phyloP scores from a whole-genome alignment of 2,888 invertebrate species.

The Hyles lineata region DNA sequence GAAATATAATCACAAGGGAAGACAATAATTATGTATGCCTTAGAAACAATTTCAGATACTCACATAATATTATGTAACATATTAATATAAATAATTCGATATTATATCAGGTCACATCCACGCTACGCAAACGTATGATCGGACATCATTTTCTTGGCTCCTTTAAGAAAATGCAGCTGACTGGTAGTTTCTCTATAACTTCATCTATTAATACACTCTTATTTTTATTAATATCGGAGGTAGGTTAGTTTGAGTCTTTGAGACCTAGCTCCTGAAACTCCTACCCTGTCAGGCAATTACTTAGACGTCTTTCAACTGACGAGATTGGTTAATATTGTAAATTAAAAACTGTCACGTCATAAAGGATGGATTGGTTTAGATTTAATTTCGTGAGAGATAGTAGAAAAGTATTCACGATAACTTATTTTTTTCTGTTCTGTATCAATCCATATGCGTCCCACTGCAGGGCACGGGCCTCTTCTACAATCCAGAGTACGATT shows the following conservation, averaged over 20 bases:
- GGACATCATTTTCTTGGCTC: slow-evolving; percentile 81
- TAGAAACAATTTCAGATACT: too few species aligned
- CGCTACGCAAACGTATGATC: slow-evolving; percentile 56
- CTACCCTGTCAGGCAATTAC: slow-evolving; percentile 2
- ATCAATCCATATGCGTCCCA: too few species aligned
- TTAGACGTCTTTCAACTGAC: slow-evolving; percentile 12
- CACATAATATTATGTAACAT: neutral
- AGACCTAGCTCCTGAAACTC: slow-evolving; percentile 4
- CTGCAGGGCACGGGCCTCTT: too few species aligned
- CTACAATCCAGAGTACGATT: too few species aligned
- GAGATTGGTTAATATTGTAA: neutral
- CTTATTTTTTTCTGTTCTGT: too few species aligned
- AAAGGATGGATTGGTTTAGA: neutral
- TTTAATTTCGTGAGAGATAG: too few species aligned
- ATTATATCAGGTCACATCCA: slow-evolving; percentile 49
- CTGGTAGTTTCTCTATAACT: slow-evolving; percentile 73
- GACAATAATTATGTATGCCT: too few species aligned
- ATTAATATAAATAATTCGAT: neutral
- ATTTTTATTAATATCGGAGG: slow-evolving; percentile 78
- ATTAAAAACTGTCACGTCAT: neutral
- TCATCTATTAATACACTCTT: slow-evolving; percentile 76
- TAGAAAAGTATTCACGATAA: too few species aligned
- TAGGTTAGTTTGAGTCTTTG: slow-evolving; percentile 25
- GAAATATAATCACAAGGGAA: too few species aligned
- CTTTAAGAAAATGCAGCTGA: slow-evolving; percentile 84